A percentile compares a stretch with the other conserved stretches of the same genome.
phyloP scores from a whole-genome alignment of 2,888 invertebrate genomes.

The Lottia scabra region DNA sequence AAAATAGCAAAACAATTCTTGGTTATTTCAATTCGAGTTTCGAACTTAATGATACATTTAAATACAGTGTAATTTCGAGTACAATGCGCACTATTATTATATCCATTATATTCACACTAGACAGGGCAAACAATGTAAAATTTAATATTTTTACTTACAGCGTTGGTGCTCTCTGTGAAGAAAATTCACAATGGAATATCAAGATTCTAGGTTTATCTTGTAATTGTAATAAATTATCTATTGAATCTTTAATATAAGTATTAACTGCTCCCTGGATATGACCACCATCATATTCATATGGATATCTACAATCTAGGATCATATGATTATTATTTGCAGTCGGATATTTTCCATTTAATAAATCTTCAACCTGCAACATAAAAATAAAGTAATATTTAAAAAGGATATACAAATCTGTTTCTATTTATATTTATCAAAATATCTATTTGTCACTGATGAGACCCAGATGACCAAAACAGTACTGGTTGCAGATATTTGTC shows the following conservation, averaged over 20 bases:
- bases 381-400: background rate
- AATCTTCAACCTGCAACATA: slow-evolving; percentile 54
- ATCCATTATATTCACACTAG: no score
- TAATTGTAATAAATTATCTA: slow-evolving; percentile 64
- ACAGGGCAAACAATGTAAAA: no score
- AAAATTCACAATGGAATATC: slow-evolving; percentile 98
- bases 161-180: slow-evolving; percentile 93
- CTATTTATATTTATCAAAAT: background rate
- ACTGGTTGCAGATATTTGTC: no score
- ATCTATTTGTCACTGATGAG: no score
- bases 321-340: slow-evolving; percentile 77
- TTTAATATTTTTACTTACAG: slow-evolving; percentile 76
- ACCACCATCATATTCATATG: slow-evolving; percentile 93
- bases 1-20: no score
- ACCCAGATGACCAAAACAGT: no score
- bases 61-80: background rate
- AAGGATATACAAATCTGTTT: background rate
- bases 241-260: slow-evolving; percentile 83
- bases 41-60: no score
- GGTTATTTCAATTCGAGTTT: no score
- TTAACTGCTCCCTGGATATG: slow-evolving; percentile 89
- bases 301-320: slow-evolving; percentile 94
- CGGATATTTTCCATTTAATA: slow-evolving; percentile 80
- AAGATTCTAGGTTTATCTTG: slow-evolving; percentile 77
- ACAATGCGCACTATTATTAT: no score